These are phyloP conservation scores for Botia almorhae DNA, from an alignment of 2,797 vertebrate species.

Conservation along the genomic window DNA sequence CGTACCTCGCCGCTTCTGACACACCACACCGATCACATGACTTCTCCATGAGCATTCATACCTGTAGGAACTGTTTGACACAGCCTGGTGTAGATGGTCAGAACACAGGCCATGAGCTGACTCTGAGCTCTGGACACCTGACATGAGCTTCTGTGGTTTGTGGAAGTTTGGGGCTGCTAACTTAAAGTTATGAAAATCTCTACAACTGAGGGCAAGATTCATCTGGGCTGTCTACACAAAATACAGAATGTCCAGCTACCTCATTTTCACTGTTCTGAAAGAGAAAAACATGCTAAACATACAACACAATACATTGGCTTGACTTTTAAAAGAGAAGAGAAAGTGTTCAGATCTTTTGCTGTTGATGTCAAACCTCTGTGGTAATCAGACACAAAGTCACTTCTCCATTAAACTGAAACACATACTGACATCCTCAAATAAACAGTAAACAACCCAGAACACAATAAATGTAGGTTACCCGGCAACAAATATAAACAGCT, in stretches of 20 bases:
- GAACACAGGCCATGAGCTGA: background rate
- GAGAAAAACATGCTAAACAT: too few species aligned
- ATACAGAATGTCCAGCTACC: too few species aligned
- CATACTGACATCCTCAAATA: too few species aligned
- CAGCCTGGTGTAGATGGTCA: background rate
- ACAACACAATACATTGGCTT: too few species aligned
- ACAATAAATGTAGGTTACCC: too few species aligned
- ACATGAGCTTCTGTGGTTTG: conserved; percentile 15
- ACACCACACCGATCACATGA: background rate
- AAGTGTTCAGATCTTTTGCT: too few species aligned
- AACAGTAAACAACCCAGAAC: too few species aligned
- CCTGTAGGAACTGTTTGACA: background rate
- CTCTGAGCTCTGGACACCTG: conserved; percentile 2
- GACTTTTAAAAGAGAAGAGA: too few species aligned
- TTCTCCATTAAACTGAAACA: too few species aligned
- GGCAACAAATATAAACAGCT: too few species aligned
- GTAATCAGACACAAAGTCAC: too few species aligned
- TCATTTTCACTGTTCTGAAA: background rate
- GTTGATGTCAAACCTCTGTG: too few species aligned
- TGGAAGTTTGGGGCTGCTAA: conserved; percentile 9
- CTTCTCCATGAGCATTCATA: background rate
- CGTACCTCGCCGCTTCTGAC: background rate
- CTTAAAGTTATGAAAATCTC: conserved; percentile 53
- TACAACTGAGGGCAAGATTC: background rate
- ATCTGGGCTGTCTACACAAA: background rate